phyloP scores from a whole-genome alignment of 1,140 invertebrate genomes.

The Bicyclus anynana region DNA sequence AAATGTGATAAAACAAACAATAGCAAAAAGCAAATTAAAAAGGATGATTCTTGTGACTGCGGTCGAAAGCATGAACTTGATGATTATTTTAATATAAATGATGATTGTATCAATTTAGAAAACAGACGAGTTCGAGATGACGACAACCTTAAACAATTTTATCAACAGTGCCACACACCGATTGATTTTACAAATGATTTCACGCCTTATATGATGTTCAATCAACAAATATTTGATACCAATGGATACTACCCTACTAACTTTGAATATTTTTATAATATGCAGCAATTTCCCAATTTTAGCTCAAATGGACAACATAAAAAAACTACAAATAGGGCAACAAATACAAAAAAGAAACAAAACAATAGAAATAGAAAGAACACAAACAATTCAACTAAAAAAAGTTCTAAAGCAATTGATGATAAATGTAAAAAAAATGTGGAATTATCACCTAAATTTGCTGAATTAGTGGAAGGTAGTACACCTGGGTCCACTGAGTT shows the following conservation, averaged over 20 bases:
- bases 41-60: neutral
- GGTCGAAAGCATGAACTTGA: neutral
- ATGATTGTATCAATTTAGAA: slow-evolving; percentile 28
- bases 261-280: slow-evolving; percentile 37
- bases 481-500: too few species aligned
- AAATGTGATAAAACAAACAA: neutral
- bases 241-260: slow-evolving; percentile 30
- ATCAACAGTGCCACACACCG: slow-evolving; percentile 2
- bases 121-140: slow-evolving; percentile 18
- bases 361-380: slow-evolving; percentile 20
- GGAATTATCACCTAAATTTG: slow-evolving; percentile 11
- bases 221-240: slow-evolving; percentile 16
- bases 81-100: slow-evolving; percentile 26
- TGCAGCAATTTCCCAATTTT: slow-evolving; percentile 15
- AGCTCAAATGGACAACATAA: slow-evolving; percentile 14
- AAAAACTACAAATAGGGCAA: slow-evolving; percentile 2
- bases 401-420: slow-evolving; percentile 14
- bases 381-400: slow-evolving; percentile 10
- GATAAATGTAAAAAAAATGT: neutral
- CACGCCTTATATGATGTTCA: slow-evolving; percentile 14
- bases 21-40: neutral
- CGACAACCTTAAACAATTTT: neutral
- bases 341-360: slow-evolving; percentile 19
- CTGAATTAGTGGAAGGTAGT: neutral
- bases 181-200: slow-evolving; percentile 16